phyloP scores from a whole-genome alignment of 2,797 vertebrate species.

The Coregonus sp. region DNA sequence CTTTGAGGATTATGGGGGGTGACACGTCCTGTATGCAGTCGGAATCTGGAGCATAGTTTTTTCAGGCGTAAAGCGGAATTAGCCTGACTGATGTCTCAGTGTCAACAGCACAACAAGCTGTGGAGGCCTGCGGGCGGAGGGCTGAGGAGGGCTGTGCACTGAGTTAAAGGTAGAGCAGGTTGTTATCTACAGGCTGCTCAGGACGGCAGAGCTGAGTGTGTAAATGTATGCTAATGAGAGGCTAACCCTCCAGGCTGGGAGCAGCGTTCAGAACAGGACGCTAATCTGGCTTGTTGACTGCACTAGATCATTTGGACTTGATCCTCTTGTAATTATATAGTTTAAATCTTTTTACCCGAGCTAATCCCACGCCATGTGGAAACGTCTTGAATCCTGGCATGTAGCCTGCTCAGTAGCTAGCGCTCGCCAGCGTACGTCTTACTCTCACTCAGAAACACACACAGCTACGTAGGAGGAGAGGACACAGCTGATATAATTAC shows the following conservation, averaged over 20 bases:
- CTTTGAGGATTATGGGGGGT: slow-evolving; percentile 96
- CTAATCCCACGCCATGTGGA: slow-evolving; percentile 79
- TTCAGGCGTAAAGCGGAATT: slow-evolving; percentile 87
- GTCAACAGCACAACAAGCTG: slow-evolving; percentile 95
- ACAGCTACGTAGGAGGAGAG: slow-evolving; percentile 48
- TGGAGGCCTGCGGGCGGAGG: slow-evolving; percentile 27
- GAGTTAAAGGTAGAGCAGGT: slow-evolving; percentile 91
- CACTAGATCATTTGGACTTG: slow-evolving; percentile 87
- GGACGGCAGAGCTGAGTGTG: slow-evolving; percentile 84
- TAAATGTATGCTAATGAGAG: slow-evolving; percentile 93
- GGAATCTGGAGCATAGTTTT: slow-evolving; percentile 69
- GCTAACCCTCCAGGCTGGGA: slow-evolving; percentile 72
- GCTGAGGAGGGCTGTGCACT: slow-evolving; percentile 69
- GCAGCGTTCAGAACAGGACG: slow-evolving; percentile 63
- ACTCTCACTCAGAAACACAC: slow-evolving; percentile 46
- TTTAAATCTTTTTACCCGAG: slow-evolving; percentile 84
- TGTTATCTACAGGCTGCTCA: slow-evolving; percentile 82
- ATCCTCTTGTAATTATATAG: slow-evolving; percentile 93
- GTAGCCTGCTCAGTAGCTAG: slow-evolving; percentile 52
- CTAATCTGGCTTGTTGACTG: slow-evolving; percentile 87
- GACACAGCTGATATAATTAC: slow-evolving; percentile 63
- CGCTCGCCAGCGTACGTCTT: slow-evolving; percentile 57
- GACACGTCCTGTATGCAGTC: slow-evolving; percentile 91
- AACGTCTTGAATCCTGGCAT: slow-evolving; percentile 57
- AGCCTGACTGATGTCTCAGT: slow-evolving; percentile 96